These are phyloP conservation scores for Lepus townsendii DNA, from an alignment of 2,797 vertebrate genomes.

Conservation along the genomic window DNA sequence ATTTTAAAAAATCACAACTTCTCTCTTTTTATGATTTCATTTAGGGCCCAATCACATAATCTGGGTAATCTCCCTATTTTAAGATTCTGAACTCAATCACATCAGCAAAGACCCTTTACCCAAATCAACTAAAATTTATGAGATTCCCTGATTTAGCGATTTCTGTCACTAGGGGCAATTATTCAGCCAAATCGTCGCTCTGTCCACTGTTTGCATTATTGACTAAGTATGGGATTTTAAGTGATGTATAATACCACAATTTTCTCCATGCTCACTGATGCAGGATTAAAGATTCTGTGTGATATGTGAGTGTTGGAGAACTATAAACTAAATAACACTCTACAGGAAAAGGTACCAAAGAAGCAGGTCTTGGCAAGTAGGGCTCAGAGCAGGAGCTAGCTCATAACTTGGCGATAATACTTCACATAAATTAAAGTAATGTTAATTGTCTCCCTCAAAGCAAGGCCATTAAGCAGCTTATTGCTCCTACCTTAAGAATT, in stretches of 20 bases:
- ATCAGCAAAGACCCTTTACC: neutral
- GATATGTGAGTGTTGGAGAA: neutral
- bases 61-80: neutral
- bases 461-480: constrained; percentile 58
- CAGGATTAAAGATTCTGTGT: neutral
- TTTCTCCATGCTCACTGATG: neutral
- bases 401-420: constrained; percentile 49
- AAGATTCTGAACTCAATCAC: neutral
- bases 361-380: constrained; percentile 36
- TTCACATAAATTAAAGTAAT: constrained; percentile 61
- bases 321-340: constrained; percentile 25
- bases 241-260: neutral
- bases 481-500: constrained; percentile 58
- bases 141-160: neutral
- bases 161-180: neutral
- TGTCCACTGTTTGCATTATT: neutral
- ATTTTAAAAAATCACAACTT: neutral
- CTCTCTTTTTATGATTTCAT: neutral
- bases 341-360: constrained; percentile 17
- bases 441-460: constrained; percentile 66
- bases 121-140: neutral
- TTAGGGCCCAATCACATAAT: neutral
- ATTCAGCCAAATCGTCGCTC: neutral
- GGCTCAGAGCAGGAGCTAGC: constrained; percentile 27
- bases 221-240: neutral